These are phyloP conservation scores for Sarotherodon lohbergeri DNA, from an alignment of 2,113 vertebrate genomes.

Conservation along the genomic window DNA sequence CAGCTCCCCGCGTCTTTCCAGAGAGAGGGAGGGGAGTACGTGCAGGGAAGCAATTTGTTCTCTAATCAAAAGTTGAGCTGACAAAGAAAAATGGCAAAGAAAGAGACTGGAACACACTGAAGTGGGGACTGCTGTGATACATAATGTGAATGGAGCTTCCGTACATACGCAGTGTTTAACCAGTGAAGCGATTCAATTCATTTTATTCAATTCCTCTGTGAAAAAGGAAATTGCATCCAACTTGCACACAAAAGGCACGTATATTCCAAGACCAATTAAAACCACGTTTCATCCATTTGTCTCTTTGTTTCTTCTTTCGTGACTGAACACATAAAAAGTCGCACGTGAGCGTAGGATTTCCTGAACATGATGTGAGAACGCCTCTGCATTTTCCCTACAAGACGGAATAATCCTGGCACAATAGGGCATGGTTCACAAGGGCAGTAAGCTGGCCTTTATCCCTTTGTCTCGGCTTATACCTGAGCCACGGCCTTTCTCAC, in stretches of 20 bases:
- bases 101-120: not conserved
- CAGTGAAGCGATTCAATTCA: not conserved
- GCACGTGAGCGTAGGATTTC: not conserved
- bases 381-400: not conserved
- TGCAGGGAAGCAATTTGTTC: constrained; percentile 16
- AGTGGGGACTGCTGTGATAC: not conserved
- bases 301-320: not conserved
- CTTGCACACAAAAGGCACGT: not conserved
- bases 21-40: not conserved
- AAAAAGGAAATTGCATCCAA: not conserved
- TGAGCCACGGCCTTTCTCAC: constrained; percentile 35
- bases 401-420: not conserved
- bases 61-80: constrained; percentile 25
- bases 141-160: not conserved
- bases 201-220: not conserved
- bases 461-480: constrained; percentile 37
- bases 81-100: constrained; percentile 3
- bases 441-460: not conserved
- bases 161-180: not conserved
- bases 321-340: not conserved
- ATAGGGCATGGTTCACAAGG: not conserved
- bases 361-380: not conserved
- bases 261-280: not conserved
- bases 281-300: not conserved
- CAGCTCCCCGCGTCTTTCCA: not conserved